Base-by-base conservation (phyloP, 2,888 invertebrate species). In the Beris chalybata region DNA sequence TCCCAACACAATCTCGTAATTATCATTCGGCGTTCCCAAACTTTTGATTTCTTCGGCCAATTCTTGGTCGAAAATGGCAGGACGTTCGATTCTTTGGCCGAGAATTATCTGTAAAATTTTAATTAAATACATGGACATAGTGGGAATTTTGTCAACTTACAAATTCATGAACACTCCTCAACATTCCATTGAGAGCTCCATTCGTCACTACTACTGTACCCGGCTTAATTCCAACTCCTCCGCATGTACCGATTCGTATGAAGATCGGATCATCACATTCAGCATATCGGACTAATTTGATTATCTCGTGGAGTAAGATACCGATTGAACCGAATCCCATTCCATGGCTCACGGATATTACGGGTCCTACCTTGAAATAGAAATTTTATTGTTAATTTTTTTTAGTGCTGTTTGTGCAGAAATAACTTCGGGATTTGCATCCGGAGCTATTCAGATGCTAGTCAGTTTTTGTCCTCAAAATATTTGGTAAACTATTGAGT, bases 291-390 rank as follows among this genome's bases (percentile, higher is more conserved):
- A 97, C 91, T 73, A 99, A 83, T 83, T 98, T 99, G 74, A 97
- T 92, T 64, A 96, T 84, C 83, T 99, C 98, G 78, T 97, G 95
- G n/a, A 99, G 85, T 61, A 98, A 84, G 70, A 99, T 96, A n/a
- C 94, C 93, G 70, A 97, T 88, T 0, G 98, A 97, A 0, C 97
- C 94, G 68, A 94, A 91, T 3, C 98, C 99, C 90, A 99, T 97
- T 31, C 98, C 99, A 76, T 99, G 98, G 44, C 79, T 80, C 11
- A 74, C 77, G 58, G 78, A 79, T 6, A 81, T 57, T 0, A 81
- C 76, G 0, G 76, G 77, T 0, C 81, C 81, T 45, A 78, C 74
- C 77, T 78, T 13, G 3, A 44, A 29, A 32, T 11, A 45, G 15
- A 29, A n/a, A 47, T 7, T 38, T 48, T 31, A 50, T 48, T n/a